Conservation (phyloP, 2,113 vertebrate genomes). For the Lamprologus ornatipinnis region DNA sequence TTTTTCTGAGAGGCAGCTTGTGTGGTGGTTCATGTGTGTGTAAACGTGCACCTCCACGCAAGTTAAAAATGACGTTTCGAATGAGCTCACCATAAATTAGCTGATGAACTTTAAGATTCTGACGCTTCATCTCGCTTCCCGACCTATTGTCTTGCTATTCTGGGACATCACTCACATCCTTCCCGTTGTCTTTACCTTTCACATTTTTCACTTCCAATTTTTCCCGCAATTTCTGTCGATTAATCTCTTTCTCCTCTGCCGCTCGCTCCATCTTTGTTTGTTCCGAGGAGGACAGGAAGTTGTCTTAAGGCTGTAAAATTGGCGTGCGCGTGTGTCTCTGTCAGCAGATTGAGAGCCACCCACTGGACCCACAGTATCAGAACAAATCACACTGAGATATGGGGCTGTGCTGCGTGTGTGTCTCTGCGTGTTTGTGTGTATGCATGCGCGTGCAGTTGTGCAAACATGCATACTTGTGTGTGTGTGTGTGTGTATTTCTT, state of each 20-base stretch:
- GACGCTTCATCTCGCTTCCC: not conserved
- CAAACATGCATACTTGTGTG: not conserved
- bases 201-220: constrained; percentile 25
- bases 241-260: constrained; percentile 22
- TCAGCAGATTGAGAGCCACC: constrained; percentile 65
- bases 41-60: not conserved
- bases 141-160: not conserved
- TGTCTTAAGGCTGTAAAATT: constrained; percentile 59
- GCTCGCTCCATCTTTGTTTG: constrained; percentile 53
- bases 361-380: constrained; percentile 58
- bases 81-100: not conserved
- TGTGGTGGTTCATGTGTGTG: not conserved
- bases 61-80: constrained; percentile 6
- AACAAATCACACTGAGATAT: constrained; percentile 68
- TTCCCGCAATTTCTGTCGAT: constrained; percentile 14
- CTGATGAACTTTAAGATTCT: not conserved
- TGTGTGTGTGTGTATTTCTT: constrained; percentile 31
- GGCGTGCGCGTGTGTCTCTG: constrained; percentile 55
- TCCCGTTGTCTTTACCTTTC: constrained; percentile 5
- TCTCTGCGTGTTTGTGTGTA: not conserved
- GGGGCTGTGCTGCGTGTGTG: not conserved
- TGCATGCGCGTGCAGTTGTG: not conserved
- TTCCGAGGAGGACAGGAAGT: constrained; percentile 56
- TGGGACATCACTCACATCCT: not conserved
- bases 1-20: not conserved